Percentiles rank a stretch among this genome's conserved stretches.
Conservation (phyloP, 2,113 vertebrate species). For the Etia nguti region DNA sequence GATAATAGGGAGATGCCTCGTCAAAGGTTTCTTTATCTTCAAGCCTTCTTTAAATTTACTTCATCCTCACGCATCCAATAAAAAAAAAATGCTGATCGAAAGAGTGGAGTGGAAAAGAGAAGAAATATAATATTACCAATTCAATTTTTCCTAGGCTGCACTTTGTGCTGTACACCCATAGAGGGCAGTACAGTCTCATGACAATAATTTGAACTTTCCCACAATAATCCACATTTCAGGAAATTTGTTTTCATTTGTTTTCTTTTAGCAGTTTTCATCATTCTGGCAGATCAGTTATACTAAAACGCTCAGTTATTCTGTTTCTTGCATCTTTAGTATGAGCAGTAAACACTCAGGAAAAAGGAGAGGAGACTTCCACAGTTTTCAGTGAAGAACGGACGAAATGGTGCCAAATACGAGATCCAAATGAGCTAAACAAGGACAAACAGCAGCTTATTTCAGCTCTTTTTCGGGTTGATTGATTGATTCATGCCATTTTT, state of each 20-base stretch:
- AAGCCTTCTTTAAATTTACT: neutral
- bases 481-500: neutral
- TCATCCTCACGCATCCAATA: neutral
- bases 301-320: neutral
- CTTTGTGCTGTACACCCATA: neutral
- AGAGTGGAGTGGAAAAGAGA: neutral
- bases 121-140: neutral
- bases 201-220: neutral
- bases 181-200: slow-evolving; percentile 15
- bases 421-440: neutral
- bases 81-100: neutral
- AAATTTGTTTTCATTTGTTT: neutral
- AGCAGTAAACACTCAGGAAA: neutral
- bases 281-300: neutral
- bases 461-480: neutral
- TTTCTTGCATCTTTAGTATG: neutral
- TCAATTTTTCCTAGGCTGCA: neutral
- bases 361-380: neutral
- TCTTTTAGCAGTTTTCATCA: neutral
- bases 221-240: neutral
- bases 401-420: neutral
- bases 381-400: neutral
- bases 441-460: neutral
- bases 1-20: neutral
- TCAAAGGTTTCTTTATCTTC: neutral